Evolutionary conservation across 2,888 invertebrate genomes (phyloP).

Genomic region (Drosophila affinis): DNA sequence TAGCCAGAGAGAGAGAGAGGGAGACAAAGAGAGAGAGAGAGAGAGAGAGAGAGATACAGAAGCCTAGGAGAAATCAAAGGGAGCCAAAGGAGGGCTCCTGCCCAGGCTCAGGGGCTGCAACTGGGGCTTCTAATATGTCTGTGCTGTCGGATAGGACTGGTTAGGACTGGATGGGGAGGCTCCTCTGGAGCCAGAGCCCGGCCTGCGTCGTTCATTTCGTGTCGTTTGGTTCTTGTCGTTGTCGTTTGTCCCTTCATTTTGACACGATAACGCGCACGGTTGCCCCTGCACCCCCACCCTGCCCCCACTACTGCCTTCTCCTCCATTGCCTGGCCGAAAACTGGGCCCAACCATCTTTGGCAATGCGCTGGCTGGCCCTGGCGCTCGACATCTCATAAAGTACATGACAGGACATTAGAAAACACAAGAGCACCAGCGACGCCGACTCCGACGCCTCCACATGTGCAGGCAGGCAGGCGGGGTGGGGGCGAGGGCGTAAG

Average conservation of each 20-base stretch:
- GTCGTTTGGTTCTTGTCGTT: conserved; percentile 69
- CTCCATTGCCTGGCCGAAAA: conserved; percentile 28
- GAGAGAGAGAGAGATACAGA: conserved; percentile 7
- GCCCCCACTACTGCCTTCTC: conserved; percentile 10
- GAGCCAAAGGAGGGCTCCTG: conserved; percentile 36
- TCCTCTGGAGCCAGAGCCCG: background rate
- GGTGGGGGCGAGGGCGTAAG: conserved; percentile 12
- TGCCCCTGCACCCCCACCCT: conserved; percentile 38
- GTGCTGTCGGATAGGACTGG: conserved; percentile 16
- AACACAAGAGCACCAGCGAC: conserved; percentile 61
- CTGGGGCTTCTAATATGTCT: conserved; percentile 31
- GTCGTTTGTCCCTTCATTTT: conserved; percentile 79
- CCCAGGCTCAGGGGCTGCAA: conserved; percentile 32
- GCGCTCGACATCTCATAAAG: conserved; percentile 79
- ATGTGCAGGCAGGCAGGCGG: conserved; percentile 26
- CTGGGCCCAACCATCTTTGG: conserved; percentile 70
- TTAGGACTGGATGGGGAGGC: background rate
- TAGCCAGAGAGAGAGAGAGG: conserved; percentile 27
- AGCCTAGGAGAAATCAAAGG: conserved; percentile 65
- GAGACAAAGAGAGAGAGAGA: conserved; percentile 38
- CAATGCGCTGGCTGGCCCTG: conserved; percentile 75
- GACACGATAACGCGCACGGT: conserved; percentile 77
- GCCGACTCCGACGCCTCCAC: conserved; percentile 60
- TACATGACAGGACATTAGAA: conserved; percentile 80
- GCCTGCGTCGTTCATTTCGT: conserved; percentile 53